Evolutionary conservation across 2,888 invertebrate species (phyloP).

Genomic region (Xestia sexstrigata): DNA sequence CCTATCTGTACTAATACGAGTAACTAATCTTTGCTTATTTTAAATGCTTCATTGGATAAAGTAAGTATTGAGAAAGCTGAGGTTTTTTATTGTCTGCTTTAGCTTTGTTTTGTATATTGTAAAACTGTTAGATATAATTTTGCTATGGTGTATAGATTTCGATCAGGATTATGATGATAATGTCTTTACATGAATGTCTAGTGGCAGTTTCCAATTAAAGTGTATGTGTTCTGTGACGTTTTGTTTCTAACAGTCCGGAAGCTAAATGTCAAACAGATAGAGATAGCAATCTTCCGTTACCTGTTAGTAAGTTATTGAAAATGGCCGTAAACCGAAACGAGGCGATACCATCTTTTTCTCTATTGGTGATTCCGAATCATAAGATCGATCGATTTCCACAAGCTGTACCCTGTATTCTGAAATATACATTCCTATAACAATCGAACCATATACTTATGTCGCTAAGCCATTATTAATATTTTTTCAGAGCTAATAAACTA

Average conservation of each 20-base stretch:
- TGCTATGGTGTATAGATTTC: not conserved
- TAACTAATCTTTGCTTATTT: conserved; percentile 28
- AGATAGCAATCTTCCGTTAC: too few relatives aligned
- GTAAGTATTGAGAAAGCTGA: conserved; percentile 30
- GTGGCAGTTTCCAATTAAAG: not conserved
- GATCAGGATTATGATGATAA: not conserved
- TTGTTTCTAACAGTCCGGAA: too few relatives aligned
- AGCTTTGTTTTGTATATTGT: not conserved
- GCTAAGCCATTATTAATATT: not conserved
- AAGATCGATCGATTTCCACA: not conserved
- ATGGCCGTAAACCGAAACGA: too few relatives aligned
- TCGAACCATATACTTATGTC: not conserved
- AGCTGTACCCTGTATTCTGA: not conserved
- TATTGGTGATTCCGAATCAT: not conserved
- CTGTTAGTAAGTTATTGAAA: too few relatives aligned
- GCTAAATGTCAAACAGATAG: too few relatives aligned
- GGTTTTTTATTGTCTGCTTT: not conserved
- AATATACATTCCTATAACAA: not conserved
- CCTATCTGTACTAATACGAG: conserved; percentile 4
- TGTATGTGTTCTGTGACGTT: not conserved
- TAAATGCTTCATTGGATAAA: conserved; percentile 39
- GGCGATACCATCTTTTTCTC: not conserved
- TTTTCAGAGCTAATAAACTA: conserved; percentile 96
- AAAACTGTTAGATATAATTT: not conserved
- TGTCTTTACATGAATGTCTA: not conserved